Evolutionary conservation across 2,888 invertebrate species (phyloP), one percentile per base, ranked within the genome.

Genomic region (Mechanitis mazaeus): DNA sequence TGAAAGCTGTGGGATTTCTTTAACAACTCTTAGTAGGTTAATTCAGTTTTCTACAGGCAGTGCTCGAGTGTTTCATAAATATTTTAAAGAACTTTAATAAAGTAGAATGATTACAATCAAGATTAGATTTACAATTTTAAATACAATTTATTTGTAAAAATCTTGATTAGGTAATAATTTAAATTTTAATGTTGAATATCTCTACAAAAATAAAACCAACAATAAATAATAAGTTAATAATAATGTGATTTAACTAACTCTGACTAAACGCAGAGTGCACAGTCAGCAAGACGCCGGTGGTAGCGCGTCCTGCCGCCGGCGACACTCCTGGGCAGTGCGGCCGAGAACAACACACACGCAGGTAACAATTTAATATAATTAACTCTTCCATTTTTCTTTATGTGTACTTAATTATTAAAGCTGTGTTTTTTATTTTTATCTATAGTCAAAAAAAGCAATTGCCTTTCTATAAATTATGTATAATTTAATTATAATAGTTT

Each of bases 251-350:
- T 63, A 3, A 60, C 58, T 53, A 64, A 55, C 61, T 47, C 66
- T 66, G 66, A 45, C 61, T 58, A 56, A 56, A 58, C 28, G 65
- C 59, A 53, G 45, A 58, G 45, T 67, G 68, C 67, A 45, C 28
- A 45, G 78, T 86, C 86, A 87, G 87, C 86, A 73, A 33, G 54
- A 31, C 59, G 54, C 55, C 56, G 56, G 56, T 55, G 61, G 55
- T 58, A 58, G 61, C 55, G 61, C 38, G 59, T 55, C 56, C 59
- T 50, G 54, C 47, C 46, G 69, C 68, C 72, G 46, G 54, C 57
- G 9, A 71, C 85, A 85, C 79, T 85, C 77, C 74, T 78, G 77
- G 78, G 75, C 78, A 68, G 69, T 66, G 65, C 59, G 72, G 64
- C 59, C 42, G 65, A 63, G 7, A 31, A 28, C 5, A 50, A 50